phyloP scores from a whole-genome alignment of 2,888 invertebrate species.

The Baccha elongata region DNA sequence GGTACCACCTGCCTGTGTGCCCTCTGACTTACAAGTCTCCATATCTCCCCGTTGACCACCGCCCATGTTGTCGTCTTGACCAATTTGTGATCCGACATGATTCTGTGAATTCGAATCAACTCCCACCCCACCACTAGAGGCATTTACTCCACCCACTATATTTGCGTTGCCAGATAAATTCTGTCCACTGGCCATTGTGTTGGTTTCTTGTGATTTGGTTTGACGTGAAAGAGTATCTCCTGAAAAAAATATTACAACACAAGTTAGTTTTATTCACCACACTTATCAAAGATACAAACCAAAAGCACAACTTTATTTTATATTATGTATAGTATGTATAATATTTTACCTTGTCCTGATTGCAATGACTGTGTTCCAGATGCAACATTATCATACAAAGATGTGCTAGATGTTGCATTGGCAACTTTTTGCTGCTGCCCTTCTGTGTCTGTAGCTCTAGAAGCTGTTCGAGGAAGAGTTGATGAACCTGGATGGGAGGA shows the following conservation, averaged over 20 bases:
- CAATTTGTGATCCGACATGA: constrained; percentile 86
- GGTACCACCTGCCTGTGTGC: constrained; percentile 92
- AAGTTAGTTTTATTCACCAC: constrained; percentile 41
- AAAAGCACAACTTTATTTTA: neutral
- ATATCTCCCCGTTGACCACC: constrained; percentile 83
- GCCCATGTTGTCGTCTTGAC: constrained; percentile 82
- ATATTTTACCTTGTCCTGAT: constrained; percentile 80
- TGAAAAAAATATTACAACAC: constrained; percentile 24
- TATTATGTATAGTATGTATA: too few relatives aligned
- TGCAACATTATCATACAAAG: constrained; percentile 92
- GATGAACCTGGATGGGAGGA: constrained; percentile 87
- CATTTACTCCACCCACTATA: constrained; percentile 77
- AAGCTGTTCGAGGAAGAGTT: constrained; percentile 90
- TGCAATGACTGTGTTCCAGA: constrained; percentile 76
- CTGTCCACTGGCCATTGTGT: constrained; percentile 85
- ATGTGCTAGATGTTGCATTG: constrained; percentile 93
- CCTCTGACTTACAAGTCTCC: constrained; percentile 89
- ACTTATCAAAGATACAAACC: constrained; percentile 53
- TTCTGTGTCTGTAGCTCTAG: constrained; percentile 88
- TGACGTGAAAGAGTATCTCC: constrained; percentile 85
- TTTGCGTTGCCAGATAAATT: constrained; percentile 63
- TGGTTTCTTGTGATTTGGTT: constrained; percentile 88
- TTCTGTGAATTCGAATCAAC: constrained; percentile 87
- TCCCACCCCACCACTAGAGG: constrained; percentile 74
- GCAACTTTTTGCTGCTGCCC: constrained; percentile 87